A percentile compares a stretch with the other conserved stretches of the same genome.
These are phyloP conservation scores for Melanophora roralis DNA, from an alignment of 2,888 invertebrate genomes.

Conservation along the genomic window DNA sequence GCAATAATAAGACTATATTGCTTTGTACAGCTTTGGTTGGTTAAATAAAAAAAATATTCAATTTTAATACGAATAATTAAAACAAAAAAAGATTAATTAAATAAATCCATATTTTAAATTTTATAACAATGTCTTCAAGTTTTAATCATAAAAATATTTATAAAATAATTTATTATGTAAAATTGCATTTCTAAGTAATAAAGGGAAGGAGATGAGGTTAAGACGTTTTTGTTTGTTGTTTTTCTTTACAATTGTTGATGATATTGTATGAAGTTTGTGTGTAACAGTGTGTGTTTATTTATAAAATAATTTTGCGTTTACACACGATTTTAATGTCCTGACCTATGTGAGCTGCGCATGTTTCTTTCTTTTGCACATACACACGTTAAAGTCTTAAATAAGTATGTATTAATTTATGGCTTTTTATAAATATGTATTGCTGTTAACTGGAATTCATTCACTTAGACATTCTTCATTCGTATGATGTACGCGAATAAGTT, in stretches of 20 bases:
- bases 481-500: constrained; percentile 29
- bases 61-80: constrained; percentile 14
- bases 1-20: no score
- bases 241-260: background rate
- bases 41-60: constrained; percentile 14
- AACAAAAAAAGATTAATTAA: background rate
- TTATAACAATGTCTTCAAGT: background rate
- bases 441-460: constrained; percentile 45
- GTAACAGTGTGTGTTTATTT: background rate
- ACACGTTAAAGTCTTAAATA: constrained; percentile 50
- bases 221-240: background rate
- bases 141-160: constrained; percentile 34
- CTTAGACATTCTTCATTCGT: constrained; percentile 42
- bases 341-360: constrained; percentile 40
- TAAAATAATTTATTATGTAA: constrained; percentile 43
- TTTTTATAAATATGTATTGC: constrained; percentile 42
- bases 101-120: background rate
- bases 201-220: constrained; percentile 35
- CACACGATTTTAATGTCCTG: constrained; percentile 45
- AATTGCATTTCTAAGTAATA: constrained; percentile 34
- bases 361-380: constrained; percentile 19
- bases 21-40: no score
- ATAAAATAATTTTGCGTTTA: constrained; percentile 31
- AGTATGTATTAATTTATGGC: constrained; percentile 56
- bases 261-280: background rate